A percentile compares a stretch with the other conserved stretches of the same genome.
Evolutionary conservation across 2,113 vertebrate species (phyloP).

Genomic region (Strix uralensis): DNA sequence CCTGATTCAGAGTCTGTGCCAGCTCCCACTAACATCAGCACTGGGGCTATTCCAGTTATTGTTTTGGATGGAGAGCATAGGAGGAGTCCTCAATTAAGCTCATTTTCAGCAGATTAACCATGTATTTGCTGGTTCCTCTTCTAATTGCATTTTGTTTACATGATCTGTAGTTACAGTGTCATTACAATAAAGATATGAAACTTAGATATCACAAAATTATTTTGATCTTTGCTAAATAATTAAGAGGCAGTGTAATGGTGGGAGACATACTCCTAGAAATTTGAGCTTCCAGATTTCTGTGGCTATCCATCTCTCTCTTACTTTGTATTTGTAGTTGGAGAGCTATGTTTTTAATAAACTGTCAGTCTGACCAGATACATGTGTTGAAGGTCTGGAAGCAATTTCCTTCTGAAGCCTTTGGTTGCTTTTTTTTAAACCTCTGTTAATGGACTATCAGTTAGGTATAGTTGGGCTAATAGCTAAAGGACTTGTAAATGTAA

Average conservation of each 20-base stretch:
- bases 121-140: not conserved
- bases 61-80: slow-evolving; percentile 3
- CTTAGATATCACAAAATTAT: not conserved
- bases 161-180: not conserved
- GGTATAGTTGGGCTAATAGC: not conserved
- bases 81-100: not conserved
- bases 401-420: not conserved
- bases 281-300: not conserved
- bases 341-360: not conserved
- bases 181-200: not conserved
- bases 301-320: not conserved
- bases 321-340: not conserved
- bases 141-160: not conserved
- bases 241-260: not conserved
- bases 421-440: not conserved
- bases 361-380: not conserved
- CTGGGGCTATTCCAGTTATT: slow-evolving; percentile 49
- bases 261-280: not conserved
- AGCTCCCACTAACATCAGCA: not conserved
- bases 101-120: slow-evolving; percentile 8
- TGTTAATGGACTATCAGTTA: not conserved
- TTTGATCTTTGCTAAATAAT: not conserved
- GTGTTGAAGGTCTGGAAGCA: not conserved
- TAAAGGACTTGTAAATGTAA: not conserved
- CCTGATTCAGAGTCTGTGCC: not conserved